These are phyloP conservation scores for Platypus cylindrus DNA, from an alignment of 2,888 invertebrate genomes.

Conservation along the genomic window DNA sequence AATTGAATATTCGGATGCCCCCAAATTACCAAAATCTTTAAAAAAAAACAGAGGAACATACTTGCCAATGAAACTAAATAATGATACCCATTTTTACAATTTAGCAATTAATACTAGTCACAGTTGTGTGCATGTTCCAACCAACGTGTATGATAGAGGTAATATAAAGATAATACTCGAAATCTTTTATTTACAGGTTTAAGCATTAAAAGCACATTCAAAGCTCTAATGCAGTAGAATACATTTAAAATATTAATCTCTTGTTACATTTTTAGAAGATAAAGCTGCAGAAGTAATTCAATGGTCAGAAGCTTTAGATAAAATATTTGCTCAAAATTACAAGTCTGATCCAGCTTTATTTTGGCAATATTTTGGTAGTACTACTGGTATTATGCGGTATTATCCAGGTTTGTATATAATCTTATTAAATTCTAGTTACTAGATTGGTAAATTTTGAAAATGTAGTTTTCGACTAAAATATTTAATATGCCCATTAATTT, in stretches of 20 bases:
- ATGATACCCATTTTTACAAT: constrained; percentile 74
- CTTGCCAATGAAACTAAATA: constrained; percentile 46
- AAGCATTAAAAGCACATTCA: too few species aligned
- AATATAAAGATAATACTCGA: constrained; percentile 20
- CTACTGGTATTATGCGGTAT: constrained; percentile 82
- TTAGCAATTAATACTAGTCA: constrained; percentile 64
- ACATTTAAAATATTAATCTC: too few species aligned
- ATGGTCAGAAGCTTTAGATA: constrained; percentile 82
- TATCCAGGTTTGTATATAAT: constrained; percentile 55
- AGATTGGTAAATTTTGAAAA: too few species aligned
- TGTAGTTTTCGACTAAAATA: too few species aligned
- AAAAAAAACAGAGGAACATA: constrained; percentile 33
- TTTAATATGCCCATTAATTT: constrained; percentile 1
- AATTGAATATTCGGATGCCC: constrained; percentile 14
- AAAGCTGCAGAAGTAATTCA: constrained; percentile 62
- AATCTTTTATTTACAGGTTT: too few species aligned
- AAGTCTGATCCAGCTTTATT: constrained; percentile 77
- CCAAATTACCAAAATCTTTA: constrained; percentile 18
- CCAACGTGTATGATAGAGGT: constrained; percentile 82
- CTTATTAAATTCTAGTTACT: too few species aligned
- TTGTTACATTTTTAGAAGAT: constrained; percentile 20
- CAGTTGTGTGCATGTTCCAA: constrained; percentile 88
- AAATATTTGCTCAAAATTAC: constrained; percentile 74
- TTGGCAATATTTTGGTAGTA: constrained; percentile 97
- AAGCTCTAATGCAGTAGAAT: too few species aligned